Evolutionary conservation across 1,140 invertebrate genomes (phyloP), one percentile per base, ranked within the genome.

Genomic region (Saccostrea glomerata): DNA sequence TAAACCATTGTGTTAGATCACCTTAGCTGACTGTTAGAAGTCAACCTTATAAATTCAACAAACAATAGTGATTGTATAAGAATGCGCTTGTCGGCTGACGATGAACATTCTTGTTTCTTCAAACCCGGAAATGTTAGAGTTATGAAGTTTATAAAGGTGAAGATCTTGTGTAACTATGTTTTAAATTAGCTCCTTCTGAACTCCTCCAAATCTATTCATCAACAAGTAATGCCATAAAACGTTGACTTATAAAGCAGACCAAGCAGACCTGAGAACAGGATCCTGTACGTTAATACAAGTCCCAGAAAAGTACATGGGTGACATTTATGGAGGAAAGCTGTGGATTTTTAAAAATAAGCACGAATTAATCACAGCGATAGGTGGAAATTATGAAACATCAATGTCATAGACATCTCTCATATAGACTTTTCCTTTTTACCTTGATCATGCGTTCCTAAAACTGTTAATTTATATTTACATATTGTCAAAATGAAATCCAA

Each of bases 391-490:
- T 17, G 25, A 36, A 77, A 30, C 25, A 30, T 77, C 70, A 77
- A 77, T 77, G 70, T 30, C 70, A 77, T 77, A 6, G 70, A 13
- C 70, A 13, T 36, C 25, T 77, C 25, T 36, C 23, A 15, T 36
- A 30, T 12, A 77, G 70, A 77, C 70, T 30, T 25, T 66, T 15
- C 70, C 15, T 25, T 77, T 77, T 77, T 36, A 77, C 25, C 70
- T 77, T 36, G 70, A 77, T 77, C 70, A 30, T 77, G 70, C 70
- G 25, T 15, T 23, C 60, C 20, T 66, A 66, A 66, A 36, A 77
- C 70, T 77, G 70, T 77, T 77, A 77, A 77, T 77, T 77, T 77
- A 77, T 77, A 30, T 77, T 77, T 77, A 77, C 70, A 30, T 30
- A 15, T 17, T 25, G 23, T 30, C 23, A 77, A 77, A 77, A 77